phyloP scores from a whole-genome alignment of 2,113 vertebrate species.

The Mus musculus region GRCm39 chr19:31715501-31716000 shows the following conservation, averaged over 20 bases:
- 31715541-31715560: fast-evolving
- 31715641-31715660: not conserved
- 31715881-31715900: not conserved
- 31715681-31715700: not conserved
- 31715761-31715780: not conserved
- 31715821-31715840: not conserved
- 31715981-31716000: not conserved
- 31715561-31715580: not conserved
- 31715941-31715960: not conserved
- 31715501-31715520: not conserved
- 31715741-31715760: not conserved
- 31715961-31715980: not conserved
- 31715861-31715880: not conserved
- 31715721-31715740: not conserved
- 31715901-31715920: not conserved
- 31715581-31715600: not conserved
- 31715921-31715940: not conserved
- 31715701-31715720: not conserved
- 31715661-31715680: not conserved
- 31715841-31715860: not conserved
- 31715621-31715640: not conserved
- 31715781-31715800: not conserved
- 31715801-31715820: not conserved
- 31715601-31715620: not conserved
- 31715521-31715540: not conserved